Conservation (phyloP, 37 sponge, comb jelly and placozoan genomes). For the Axinella damicornis region DNA sequence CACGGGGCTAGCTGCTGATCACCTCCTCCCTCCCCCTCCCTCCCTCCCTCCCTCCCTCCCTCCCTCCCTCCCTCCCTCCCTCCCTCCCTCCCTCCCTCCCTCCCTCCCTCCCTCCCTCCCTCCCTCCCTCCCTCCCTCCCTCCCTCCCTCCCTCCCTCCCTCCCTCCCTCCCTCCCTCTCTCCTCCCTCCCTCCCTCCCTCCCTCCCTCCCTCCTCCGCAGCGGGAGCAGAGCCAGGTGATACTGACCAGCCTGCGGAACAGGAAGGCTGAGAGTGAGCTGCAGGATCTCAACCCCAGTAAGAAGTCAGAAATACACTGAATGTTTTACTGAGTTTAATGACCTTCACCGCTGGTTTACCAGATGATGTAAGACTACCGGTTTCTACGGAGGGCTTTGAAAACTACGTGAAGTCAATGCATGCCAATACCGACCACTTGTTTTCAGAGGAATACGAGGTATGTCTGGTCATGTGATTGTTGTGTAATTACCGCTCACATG, state of each 20-base stretch:
- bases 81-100: too few species aligned
- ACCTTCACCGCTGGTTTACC: not conserved
- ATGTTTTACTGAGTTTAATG: not conserved
- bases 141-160: not conserved
- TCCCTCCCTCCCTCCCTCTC: not conserved
- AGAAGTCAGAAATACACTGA: not conserved
- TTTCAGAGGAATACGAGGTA: slow-evolving; percentile 88
- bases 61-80: too few species aligned
- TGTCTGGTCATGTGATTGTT: too few species aligned
- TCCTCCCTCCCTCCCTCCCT: too few species aligned
- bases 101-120: too few species aligned
- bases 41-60: too few species aligned
- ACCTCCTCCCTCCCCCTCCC: not conserved
- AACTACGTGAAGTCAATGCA: slow-evolving; percentile 53
- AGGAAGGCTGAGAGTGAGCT: slow-evolving; percentile 28
- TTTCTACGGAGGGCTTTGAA: slow-evolving; percentile 35
- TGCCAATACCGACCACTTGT: slow-evolving; percentile 77
- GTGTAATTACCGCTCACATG: too few species aligned
- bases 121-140: too few species aligned
- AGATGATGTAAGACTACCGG: slow-evolving; percentile 52
- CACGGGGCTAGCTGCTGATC: too few species aligned
- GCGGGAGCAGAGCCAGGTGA: too few species aligned
- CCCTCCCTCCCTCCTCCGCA: too few species aligned
- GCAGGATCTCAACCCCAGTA: slow-evolving; percentile 42
- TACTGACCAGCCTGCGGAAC: too few species aligned